These are phyloP conservation scores for Carlito syrichta DNA, from an alignment of 2,113 vertebrate species.

Conservation along the genomic window DNA sequence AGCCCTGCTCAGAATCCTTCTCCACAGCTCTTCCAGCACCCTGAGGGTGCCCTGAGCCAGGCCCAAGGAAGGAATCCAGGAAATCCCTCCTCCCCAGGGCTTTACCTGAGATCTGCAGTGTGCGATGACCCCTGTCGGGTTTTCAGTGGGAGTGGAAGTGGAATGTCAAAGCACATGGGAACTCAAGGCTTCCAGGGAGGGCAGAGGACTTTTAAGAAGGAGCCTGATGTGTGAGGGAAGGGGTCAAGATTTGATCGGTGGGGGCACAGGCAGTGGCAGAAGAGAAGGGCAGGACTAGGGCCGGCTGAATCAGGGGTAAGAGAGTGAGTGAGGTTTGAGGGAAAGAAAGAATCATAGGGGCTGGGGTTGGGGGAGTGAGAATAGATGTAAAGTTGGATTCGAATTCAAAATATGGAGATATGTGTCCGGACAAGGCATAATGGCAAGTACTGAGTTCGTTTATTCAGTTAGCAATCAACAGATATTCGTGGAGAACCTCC, in stretches of 20 bases:
- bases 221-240: not conserved
- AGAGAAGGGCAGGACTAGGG: not conserved
- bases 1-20: not conserved
- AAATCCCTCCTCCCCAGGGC: not conserved
- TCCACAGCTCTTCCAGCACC: not conserved
- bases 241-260: not conserved
- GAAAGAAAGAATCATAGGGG: not conserved
- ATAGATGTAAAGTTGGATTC: not conserved
- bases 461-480: fast-evolving
- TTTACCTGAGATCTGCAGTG: not conserved
- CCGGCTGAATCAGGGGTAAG: not conserved
- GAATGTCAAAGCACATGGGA: not conserved
- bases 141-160: not conserved
- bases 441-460: not conserved
- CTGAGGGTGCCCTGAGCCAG: not conserved
- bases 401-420: not conserved
- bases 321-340: not conserved
- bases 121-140: too few species aligned
- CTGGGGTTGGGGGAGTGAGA: not conserved
- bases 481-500: not conserved
- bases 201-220: not conserved
- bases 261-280: not conserved
- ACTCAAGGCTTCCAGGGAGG: not conserved
- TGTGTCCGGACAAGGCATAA: not conserved
- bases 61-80: not conserved